These are phyloP conservation scores for Neuroterus valhalla DNA, from an alignment of 1,140 invertebrate species.

Conservation along the genomic window DNA sequence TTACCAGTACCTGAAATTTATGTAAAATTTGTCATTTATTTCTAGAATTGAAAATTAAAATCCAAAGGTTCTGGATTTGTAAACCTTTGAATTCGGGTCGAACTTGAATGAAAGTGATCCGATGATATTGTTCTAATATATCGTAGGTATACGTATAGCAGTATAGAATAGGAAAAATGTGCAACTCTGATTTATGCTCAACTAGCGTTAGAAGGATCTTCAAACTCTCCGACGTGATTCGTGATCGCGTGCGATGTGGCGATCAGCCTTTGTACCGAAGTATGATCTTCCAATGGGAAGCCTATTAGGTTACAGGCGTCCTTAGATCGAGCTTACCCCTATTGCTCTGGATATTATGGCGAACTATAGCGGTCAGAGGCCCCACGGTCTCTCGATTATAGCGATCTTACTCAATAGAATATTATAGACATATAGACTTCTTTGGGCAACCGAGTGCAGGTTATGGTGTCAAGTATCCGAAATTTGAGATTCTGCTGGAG, in stretches of 20 bases:
- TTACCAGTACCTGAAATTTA: too few species aligned
- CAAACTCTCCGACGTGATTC: slow-evolving; percentile 69
- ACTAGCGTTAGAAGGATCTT: slow-evolving; percentile 69
- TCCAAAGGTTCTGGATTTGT: too few species aligned
- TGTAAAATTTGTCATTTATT: too few species aligned
- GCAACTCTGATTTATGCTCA: slow-evolving; percentile 60
- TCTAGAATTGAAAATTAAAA: too few species aligned
- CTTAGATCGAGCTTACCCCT: slow-evolving; percentile 42
- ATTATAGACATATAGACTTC: slow-evolving; percentile 62
- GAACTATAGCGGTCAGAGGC: slow-evolving; percentile 44
- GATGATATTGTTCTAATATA: too few species aligned
- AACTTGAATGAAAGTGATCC: too few species aligned
- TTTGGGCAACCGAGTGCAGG: slow-evolving; percentile 53
- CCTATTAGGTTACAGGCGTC: slow-evolving; percentile 68
- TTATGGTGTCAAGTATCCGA: slow-evolving; percentile 61
- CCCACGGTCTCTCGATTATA: slow-evolving; percentile 55
- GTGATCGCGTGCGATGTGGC: slow-evolving; percentile 74
- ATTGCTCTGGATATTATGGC: slow-evolving; percentile 43
- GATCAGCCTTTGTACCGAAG: slow-evolving; percentile 72
- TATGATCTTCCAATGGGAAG: slow-evolving; percentile 70
- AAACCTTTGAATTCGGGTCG: too few species aligned
- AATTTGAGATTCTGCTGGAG: slow-evolving; percentile 66
- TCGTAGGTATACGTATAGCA: too few species aligned
- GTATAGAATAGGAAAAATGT: not conserved
- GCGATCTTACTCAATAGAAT: slow-evolving; percentile 62